A percentile compares a stretch with the other conserved stretches of the same genome.
Conservation (phyloP, 2,113 vertebrate genomes). For the Camelus dromedarius region DNA sequence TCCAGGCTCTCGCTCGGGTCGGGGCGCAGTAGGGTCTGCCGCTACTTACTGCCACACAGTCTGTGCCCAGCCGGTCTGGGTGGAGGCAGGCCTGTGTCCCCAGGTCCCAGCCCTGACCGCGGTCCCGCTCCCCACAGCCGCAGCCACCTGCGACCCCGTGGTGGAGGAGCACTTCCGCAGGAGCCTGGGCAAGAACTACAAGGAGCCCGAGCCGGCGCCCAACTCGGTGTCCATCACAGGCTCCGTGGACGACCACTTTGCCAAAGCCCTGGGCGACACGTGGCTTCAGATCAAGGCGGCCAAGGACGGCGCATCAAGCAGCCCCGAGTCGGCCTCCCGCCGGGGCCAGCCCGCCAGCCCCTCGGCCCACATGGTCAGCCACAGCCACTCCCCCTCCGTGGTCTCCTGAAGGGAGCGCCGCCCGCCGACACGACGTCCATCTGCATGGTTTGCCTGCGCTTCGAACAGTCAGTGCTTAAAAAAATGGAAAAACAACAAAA, state of each 20-base stretch:
- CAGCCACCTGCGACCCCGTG: conserved; percentile 94
- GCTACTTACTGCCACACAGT: too few relatives aligned
- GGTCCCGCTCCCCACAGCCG: conserved; percentile 83
- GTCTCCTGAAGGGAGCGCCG: conserved; percentile 92
- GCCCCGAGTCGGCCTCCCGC: conserved; percentile 91
- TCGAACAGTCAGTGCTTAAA: conserved; percentile 89
- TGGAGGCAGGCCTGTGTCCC: background rate
- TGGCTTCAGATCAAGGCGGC: conserved; percentile 98
- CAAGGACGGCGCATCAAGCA: conserved; percentile 92
- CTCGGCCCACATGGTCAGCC: conserved; percentile 95
- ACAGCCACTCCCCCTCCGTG: conserved; percentile 97
- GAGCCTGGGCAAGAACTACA: conserved; percentile 99
- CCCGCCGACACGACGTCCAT: conserved; percentile 50
- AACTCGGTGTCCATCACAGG: conserved; percentile 99
- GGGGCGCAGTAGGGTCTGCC: background rate
- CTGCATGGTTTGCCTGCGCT: conserved; percentile 91
- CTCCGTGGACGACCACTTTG: conserved; percentile 98
- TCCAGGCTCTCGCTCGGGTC: background rate
- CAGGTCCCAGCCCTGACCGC: background rate
- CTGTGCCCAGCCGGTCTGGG: background rate
- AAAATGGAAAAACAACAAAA: conserved; percentile 39
- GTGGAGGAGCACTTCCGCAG: conserved; percentile 99
- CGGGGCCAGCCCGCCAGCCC: conserved; percentile 92
- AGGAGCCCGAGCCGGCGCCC: conserved; percentile 95
- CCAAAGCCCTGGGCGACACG: conserved; percentile 98